Conservation (phyloP, 2,888 invertebrate species). For the Limnephilus auricula region DNA sequence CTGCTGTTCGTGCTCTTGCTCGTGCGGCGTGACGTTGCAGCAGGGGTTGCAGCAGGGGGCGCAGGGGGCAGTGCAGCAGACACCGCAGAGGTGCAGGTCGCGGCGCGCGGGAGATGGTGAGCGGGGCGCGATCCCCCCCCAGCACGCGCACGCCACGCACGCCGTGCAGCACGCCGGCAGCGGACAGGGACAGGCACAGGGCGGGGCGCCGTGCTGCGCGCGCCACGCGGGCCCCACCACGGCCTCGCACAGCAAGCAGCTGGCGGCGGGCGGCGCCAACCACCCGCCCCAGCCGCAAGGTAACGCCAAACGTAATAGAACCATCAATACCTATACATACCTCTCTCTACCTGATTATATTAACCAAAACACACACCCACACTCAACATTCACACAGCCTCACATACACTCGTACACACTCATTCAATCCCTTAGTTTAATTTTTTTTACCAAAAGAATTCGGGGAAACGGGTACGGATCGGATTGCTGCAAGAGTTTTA, state of each 20-base stretch:
- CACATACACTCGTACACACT: no score
- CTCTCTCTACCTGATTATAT: constrained; percentile 6
- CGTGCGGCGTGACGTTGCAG: constrained; percentile 72
- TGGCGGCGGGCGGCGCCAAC: constrained; percentile 87
- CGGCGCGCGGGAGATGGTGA: constrained; percentile 67
- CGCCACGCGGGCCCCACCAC: constrained; percentile 78
- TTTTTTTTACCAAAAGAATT: no score
- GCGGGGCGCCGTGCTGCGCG: constrained; percentile 69
- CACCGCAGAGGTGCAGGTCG: constrained; percentile 68
- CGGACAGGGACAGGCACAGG: constrained; percentile 68
- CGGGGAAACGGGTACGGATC: no score
- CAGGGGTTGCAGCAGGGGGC: constrained; percentile 68
- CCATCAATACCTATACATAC: constrained; percentile 39
- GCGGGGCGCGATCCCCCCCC: constrained; percentile 71
- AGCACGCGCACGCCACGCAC: constrained; percentile 71
- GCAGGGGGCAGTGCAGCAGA: constrained; percentile 68
- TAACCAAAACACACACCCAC: constrained; percentile 37
- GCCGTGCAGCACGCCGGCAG: constrained; percentile 70
- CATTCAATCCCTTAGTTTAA: no score
- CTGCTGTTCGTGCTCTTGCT: constrained; percentile 71
- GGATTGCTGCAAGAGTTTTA: no score
- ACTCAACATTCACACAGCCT: not conserved
- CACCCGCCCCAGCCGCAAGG: constrained; percentile 81
- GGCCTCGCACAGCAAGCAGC: constrained; percentile 90
- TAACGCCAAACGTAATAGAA: constrained; percentile 72